These are phyloP conservation scores for Drosophila ficusphila DNA, from an alignment of 1,140 invertebrate species.

Conservation along the genomic window DNA sequence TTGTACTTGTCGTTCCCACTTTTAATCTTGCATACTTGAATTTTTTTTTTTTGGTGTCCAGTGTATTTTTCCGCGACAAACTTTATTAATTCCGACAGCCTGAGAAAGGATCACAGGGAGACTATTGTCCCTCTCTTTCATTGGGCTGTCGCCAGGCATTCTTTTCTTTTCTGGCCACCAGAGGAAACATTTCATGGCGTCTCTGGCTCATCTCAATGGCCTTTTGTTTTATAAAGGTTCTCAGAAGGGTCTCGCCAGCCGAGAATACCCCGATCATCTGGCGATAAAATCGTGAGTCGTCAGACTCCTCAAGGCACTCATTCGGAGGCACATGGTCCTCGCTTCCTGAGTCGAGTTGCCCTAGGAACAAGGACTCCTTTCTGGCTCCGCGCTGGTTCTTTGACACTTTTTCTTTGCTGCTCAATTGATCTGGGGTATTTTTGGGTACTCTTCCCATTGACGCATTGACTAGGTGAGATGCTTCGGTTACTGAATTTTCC, in stretches of 20 bases:
- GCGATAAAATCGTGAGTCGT: background rate
- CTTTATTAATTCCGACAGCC: conserved; percentile 75
- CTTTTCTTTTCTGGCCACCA: background rate
- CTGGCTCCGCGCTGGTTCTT: no score
- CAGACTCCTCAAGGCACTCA: background rate
- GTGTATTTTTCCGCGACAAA: conserved; percentile 26
- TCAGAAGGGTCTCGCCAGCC: background rate
- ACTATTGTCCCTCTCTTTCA: background rate
- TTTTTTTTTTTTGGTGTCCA: conserved; percentile 11
- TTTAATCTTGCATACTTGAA: background rate
- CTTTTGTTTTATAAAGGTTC: background rate
- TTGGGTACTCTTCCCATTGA: no score
- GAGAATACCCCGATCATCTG: background rate
- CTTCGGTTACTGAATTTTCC: no score
- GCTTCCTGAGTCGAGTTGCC: background rate
- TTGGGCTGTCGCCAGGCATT: no score
- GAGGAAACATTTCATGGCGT: background rate
- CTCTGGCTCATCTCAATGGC: background rate
- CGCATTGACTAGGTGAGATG: no score
- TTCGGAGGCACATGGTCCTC: background rate
- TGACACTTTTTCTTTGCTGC: no score
- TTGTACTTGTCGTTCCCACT: background rate
- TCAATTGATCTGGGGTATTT: no score
- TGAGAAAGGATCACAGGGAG: background rate
- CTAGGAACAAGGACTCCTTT: no score